Conservation (phyloP, 2,113 vertebrate genomes). For the Mastomys coucha region DNA sequence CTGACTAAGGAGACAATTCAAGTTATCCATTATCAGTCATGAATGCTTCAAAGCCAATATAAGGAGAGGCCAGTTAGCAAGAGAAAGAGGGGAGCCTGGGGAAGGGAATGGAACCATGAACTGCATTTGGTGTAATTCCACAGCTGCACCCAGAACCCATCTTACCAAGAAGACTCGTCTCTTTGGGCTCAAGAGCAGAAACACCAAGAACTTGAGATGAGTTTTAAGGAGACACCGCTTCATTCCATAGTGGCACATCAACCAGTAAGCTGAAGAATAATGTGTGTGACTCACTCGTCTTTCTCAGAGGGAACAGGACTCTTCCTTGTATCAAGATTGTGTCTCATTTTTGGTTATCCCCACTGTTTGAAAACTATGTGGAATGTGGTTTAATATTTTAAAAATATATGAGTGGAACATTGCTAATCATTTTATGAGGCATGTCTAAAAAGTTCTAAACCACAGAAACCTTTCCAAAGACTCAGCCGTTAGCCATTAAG, state of each 20-base stretch:
- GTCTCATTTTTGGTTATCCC: neutral
- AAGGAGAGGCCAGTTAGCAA: neutral
- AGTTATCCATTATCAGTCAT: neutral
- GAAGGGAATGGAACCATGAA: neutral
- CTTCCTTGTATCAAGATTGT: neutral
- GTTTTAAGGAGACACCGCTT: neutral
- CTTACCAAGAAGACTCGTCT: neutral
- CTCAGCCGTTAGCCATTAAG: neutral
- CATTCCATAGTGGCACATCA: neutral
- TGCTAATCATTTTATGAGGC: neutral
- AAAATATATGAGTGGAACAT: neutral
- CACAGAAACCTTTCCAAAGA: neutral
- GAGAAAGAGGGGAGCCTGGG: accelerated
- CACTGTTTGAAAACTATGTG: neutral
- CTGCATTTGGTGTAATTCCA: neutral
- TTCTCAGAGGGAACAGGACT: neutral
- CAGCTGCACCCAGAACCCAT: neutral
- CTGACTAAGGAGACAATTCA: neutral
- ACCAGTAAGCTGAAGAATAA: neutral
- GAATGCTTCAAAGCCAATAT: neutral
- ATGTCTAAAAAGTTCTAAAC: neutral
- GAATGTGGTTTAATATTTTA: neutral
- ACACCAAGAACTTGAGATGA: neutral
- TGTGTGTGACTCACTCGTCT: neutral
- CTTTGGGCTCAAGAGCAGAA: neutral